Conservation (phyloP, 2,888 invertebrate species). For the Volucella inanis region DNA sequence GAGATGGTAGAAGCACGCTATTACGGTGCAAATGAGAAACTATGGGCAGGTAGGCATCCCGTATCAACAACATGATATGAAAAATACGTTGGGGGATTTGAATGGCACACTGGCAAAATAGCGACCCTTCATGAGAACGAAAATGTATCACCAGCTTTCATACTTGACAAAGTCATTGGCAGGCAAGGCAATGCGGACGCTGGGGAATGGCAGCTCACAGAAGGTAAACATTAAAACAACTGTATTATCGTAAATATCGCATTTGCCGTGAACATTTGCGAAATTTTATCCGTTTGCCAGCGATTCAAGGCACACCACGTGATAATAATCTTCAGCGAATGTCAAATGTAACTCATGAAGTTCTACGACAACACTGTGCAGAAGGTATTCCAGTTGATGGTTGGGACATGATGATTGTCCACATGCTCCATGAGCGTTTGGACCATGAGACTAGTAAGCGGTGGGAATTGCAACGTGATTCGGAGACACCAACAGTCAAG, state of each 20-base stretch:
- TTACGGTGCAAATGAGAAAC: too few relatives aligned
- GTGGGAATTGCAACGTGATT: conserved; percentile 14
- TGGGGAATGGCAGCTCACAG: conserved; percentile 32
- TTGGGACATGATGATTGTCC: conserved; percentile 47
- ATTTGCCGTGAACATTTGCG: not conserved
- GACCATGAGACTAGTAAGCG: not conserved
- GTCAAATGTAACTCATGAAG: too few relatives aligned
- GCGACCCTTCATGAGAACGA: not conserved
- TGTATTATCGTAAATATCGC: not conserved
- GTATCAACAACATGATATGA: too few relatives aligned
- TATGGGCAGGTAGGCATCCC: too few relatives aligned
- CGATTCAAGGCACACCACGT: not conserved
- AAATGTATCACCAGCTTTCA: not conserved
- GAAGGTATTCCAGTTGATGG: conserved; percentile 23
- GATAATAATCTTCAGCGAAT: conserved; percentile 5
- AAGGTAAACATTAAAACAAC: conserved; percentile 2
- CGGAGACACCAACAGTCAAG: not conserved
- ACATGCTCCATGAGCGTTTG: conserved; percentile 42
- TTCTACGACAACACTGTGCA: too few relatives aligned
- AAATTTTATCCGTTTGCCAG: not conserved
- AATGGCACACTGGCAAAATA: not conserved
- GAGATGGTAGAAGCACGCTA: too few relatives aligned
- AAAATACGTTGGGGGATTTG: not conserved
- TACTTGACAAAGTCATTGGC: conserved; percentile 34
- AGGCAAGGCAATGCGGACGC: conserved; percentile 9